These are phyloP conservation scores for Sterrhoptilus dennistouni DNA, from an alignment of 2,113 vertebrate species.

Conservation along the genomic window DNA sequence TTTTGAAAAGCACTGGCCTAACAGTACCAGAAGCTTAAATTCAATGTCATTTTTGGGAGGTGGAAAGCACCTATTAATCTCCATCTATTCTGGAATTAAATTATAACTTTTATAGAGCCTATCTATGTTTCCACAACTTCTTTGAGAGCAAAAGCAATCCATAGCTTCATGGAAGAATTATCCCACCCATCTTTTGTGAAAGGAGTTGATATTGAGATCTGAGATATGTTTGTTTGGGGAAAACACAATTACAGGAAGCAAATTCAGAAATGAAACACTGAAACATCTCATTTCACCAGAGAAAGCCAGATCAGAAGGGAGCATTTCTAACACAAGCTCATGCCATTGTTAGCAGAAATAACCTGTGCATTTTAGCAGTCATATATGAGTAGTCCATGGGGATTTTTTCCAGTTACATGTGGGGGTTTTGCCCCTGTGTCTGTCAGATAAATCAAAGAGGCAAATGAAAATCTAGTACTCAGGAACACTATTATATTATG, in stretches of 20 bases:
- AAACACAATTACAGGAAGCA: not conserved
- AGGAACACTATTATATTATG: conserved; percentile 16
- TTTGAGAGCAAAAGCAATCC: not conserved
- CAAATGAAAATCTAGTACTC: conserved; percentile 2
- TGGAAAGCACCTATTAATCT: not conserved
- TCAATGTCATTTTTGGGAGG: rapidly evolving
- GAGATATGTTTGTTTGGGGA: not conserved
- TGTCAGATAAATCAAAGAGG: conserved; percentile 24
- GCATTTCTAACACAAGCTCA: not conserved
- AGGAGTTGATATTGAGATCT: not conserved
- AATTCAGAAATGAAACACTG: not conserved
- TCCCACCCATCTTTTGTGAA: not conserved
- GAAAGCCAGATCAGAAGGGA: not conserved
- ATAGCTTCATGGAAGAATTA: not conserved
- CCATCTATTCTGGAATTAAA: not conserved
- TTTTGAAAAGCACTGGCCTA: not conserved
- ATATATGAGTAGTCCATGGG: not conserved
- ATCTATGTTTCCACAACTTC: not conserved
- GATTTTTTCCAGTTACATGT: conserved; percentile 14
- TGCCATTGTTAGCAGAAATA: conserved; percentile 5
- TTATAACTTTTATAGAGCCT: not conserved
- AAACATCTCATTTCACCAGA: not conserved
- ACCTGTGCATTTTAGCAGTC: not conserved
- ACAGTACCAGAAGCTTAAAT: not conserved
- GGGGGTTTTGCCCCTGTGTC: not conserved